Base-by-base conservation (phyloP, 64 coral and sea anemone species). In the Catalaphyllia jardinei region DNA sequence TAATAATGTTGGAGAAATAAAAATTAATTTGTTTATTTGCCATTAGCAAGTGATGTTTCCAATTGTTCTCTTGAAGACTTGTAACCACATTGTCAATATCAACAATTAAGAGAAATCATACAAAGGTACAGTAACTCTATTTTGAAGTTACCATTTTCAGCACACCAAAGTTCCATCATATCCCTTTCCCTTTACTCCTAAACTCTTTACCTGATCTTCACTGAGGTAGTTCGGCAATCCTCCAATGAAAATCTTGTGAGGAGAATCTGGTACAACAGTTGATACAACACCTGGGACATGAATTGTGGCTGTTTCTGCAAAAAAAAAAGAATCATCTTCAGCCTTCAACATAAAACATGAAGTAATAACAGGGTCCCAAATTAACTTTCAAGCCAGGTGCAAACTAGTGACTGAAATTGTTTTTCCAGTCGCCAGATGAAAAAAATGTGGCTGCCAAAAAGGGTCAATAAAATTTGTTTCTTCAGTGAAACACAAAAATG, bases 221-320 rank as follows among this genome's bases (percentile, higher is more conserved):
- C 90, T 99, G 2, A 99, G 91, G 88, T 99, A 99, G 78, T 99
- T 99, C 67, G 97, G 97, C 59, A 99, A 87, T 67, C 97, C 97
- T 52, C 97, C 97, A 75, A 99, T 99, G 76, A 99, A 99, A 71
- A 99, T 95, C 86, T 99, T 99, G 84, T 99, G 97, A 24, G 97
- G 91, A 11, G 97, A 99, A 74, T 99, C 97, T 60, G 97, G 97
- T 1, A 99, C 97, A 27, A 99, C 97, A 30, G 97, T 99, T 86
- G 97, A 99, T 38, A 99, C 97, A 78, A 99, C 97, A 86, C 97
- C 96, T 89, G 97, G 97, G 14, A 99, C 97, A 95, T 99, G 97
- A 7, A 99, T 87, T 50, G 93, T 95, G 50, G 97, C 93, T 29
- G 93, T 95, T 89, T 98, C 96, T 95, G 78, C 11, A 78, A 31